phyloP scores from a whole-genome alignment of 1,140 invertebrate genomes.

The Listronotus oregonensis region DNA sequence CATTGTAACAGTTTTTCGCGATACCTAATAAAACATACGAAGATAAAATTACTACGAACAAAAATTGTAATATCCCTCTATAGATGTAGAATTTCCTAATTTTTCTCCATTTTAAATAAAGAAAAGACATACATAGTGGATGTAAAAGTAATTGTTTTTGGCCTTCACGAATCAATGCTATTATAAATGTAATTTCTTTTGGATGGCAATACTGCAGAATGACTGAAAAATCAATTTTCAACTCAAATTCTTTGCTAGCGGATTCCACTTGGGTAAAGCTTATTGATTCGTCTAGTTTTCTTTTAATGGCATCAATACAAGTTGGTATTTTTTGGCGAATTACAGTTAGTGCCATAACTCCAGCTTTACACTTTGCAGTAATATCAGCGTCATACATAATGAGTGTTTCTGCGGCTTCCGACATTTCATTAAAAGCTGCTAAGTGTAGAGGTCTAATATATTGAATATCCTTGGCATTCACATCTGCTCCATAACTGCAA shows the following conservation, averaged over 20 bases:
- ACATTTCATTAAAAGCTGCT: conserved; percentile 79
- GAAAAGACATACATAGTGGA: conserved; percentile 79
- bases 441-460: conserved; percentile 89
- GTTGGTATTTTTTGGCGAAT: conserved; percentile 81
- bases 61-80: conserved; percentile 74
- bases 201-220: conserved; percentile 76
- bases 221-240: conserved; percentile 77
- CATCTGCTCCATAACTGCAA: conserved; percentile 70
- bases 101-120: conserved; percentile 85
- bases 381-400: conserved; percentile 83
- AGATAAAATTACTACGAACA: conserved; percentile 77
- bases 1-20: conserved; percentile 78
- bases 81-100: conserved; percentile 83
- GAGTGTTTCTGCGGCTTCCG: conserved; percentile 78
- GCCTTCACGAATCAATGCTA: conserved; percentile 79
- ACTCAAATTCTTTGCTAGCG: conserved; percentile 74
- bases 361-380: conserved; percentile 78
- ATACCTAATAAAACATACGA: conserved; percentile 76
- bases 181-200: conserved; percentile 77
- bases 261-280: conserved; percentile 73
- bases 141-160: conserved; percentile 81
- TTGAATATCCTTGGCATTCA: conserved; percentile 83
- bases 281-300: conserved; percentile 76
- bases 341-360: conserved; percentile 77
- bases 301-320: conserved; percentile 73